Evolutionary conservation across 2,888 invertebrate genomes (phyloP).

Genomic region (Dusona sp.): DNA sequence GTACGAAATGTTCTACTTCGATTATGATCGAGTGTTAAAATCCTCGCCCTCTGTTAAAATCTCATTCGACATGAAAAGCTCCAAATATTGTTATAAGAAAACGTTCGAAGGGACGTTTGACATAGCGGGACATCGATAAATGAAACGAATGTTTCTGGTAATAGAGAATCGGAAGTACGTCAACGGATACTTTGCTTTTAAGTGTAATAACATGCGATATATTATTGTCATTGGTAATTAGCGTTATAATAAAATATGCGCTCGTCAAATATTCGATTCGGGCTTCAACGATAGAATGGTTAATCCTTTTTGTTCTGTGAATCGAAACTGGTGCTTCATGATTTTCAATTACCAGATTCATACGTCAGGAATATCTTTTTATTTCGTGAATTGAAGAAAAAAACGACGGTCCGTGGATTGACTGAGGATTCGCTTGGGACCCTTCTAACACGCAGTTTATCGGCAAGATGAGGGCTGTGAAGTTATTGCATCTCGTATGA

Average conservation of each 20-base stretch:
- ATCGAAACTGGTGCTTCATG: slow-evolving; percentile 29
- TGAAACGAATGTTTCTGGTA: slow-evolving; percentile 32
- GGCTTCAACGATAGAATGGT: slow-evolving; percentile 34
- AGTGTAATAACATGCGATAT: slow-evolving; percentile 40
- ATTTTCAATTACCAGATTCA: slow-evolving; percentile 56
- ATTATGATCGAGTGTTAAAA: neutral
- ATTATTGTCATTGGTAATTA: slow-evolving; percentile 65
- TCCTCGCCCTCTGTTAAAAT: neutral
- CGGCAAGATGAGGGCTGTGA: slow-evolving; percentile 64
- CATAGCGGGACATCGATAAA: neutral
- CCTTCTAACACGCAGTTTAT: slow-evolving; percentile 59
- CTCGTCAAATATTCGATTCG: slow-evolving; percentile 45
- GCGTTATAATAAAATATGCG: slow-evolving; percentile 49
- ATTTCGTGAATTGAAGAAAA: slow-evolving; percentile 17
- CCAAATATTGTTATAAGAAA: neutral
- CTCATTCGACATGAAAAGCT: slow-evolving; percentile 14
- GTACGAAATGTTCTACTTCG: neutral
- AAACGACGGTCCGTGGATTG: slow-evolving; percentile 51
- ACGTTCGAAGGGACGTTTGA: neutral
- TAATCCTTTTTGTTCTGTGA: slow-evolving; percentile 8
- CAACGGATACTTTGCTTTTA: slow-evolving; percentile 9
- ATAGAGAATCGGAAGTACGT: slow-evolving; percentile 54
- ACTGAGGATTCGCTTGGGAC: slow-evolving; percentile 62
- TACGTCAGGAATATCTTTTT: slow-evolving; percentile 37
- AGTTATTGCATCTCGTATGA: slow-evolving; percentile 17